Base-by-base conservation (phyloP, 2,113 vertebrate species). In the Cromileptes altivelis region DNA sequence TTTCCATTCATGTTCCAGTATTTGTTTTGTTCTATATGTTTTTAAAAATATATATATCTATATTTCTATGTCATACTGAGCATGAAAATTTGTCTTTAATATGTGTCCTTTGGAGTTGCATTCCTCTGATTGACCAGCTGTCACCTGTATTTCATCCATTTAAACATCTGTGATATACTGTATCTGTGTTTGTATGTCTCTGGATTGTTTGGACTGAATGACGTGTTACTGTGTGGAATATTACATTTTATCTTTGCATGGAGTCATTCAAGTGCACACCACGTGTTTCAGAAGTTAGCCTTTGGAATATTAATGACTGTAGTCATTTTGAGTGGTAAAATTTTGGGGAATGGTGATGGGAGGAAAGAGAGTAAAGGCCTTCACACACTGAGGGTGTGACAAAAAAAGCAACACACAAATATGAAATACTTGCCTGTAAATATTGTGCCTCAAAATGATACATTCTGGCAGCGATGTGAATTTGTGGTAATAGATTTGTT, bases 71-170 rank as follows among this genome's bases (percentile, higher is more conserved):
- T 58, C 49, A 56, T 27, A 50, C 1, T 56, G 15, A 21, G 73
- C 65, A 85, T 85, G 62, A 55, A 30, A 7, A 56, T 3, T 8
- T 19, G 37, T 75, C 5, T 60, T 50, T 33, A 45, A 64, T 55
- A 33, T 53, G 14, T 70, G 61, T 80, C 47, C 7, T 25, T 75
- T 63, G 14, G 14, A 63, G n/a, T 61, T 74, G 58, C 70, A 85
- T 75, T 80, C 14, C 30, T 89, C 69, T 70, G 78, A 88, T 27
- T 50, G 69, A 74, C 27, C 13, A 37, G 8, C 52, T 84, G 55
- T 30, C 40, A 27, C 33, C 21, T 81, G 23, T 77, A 45, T 75
- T 60, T 55, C 52, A 64, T n/a, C 47, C 9, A 8, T 81, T 45
- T 64, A 57, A 63, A 64, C 4, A 21, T 25, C 15, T 30, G 10